Base-by-base conservation (phyloP, 53 echinoderm and acorn worm genomes). In the Holothuria leucospilota region DNA sequence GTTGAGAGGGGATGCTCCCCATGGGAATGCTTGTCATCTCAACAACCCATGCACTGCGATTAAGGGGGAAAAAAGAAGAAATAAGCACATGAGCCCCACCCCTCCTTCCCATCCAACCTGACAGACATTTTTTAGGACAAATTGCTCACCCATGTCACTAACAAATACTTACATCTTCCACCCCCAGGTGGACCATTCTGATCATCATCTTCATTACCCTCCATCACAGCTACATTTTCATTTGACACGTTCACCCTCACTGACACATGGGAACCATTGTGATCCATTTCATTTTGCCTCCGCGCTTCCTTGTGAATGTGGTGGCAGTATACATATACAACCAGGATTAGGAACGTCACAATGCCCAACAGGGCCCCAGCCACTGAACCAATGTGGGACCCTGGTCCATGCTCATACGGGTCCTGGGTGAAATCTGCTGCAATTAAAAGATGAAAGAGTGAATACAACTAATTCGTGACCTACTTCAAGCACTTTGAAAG, bases 261-360 rank as follows among this genome's bases (percentile, higher is more conserved):
- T 0, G 99, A 93, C 15, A 88, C 92, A 40, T 99, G 95, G 3
- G 93, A 93, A 15, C 92, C 90, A 38, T 93, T 89, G 87, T 94
- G 94, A 20, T 92, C 95, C 81, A 94, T 81, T 89, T 99, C 99
- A 29, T 71, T 84, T 53, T 93, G 87, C 20, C 95, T 88, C n/a
- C 90, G 89, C 21, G 91, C 93, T 51, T 90, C 90, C 20, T 88
- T 88, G 71, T 95, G 92, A 15, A 99, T 89, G 82, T 95, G 95
- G 63, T 99, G 99, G 12, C 99, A 91, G 88, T 99, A 99, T 66
- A 95, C 92, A 56, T 95, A 99, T 62, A 95, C 92, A 78, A 95
- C 90, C 25, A 99, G 83, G 14, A 93, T 90, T 13, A 99, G 86
- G 53, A 93, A 96, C 51, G 95, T 92, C 86, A 99, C 93, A 40